Evolutionary conservation across 2,113 vertebrate genomes (phyloP).

Genomic region (Eupsittula cactorum): DNA sequence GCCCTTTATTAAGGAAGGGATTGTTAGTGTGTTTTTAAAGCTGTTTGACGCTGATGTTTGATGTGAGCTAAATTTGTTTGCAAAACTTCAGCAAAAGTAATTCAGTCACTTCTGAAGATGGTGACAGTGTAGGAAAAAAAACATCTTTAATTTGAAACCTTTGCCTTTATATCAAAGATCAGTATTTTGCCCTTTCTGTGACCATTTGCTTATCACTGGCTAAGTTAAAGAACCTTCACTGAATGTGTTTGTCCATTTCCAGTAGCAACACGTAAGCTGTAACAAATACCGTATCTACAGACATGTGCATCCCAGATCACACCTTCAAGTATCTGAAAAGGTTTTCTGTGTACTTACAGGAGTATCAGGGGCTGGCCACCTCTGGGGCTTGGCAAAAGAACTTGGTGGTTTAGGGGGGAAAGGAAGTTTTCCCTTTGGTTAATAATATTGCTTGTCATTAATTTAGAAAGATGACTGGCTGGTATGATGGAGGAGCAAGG

Average conservation of each 20-base stretch:
- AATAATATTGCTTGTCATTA: not conserved
- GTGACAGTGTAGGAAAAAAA: not conserved
- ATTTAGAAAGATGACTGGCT: not conserved
- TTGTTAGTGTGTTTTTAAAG: not conserved
- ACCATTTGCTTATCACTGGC: not conserved
- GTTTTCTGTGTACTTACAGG: not conserved
- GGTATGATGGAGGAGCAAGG: not conserved
- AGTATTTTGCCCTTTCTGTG: not conserved
- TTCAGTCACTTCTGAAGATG: not conserved
- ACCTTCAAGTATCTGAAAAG: not conserved
- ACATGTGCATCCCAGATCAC: not conserved
- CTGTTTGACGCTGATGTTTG: not conserved
- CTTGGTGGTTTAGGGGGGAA: not conserved
- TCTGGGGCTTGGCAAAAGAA: not conserved
- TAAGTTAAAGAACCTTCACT: not conserved
- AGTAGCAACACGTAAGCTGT: not conserved
- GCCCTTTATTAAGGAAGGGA: not conserved
- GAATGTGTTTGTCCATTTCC: not conserved
- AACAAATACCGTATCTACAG: not conserved
- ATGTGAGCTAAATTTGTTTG: not conserved
- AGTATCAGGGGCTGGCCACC: not conserved
- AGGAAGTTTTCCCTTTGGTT: not conserved
- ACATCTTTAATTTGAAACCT: not conserved
- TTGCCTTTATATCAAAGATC: not conserved
- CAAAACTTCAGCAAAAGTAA: not conserved